A percentile compares a stretch with the other conserved stretches of the same genome.
Conservation (phyloP, 1,140 invertebrate genomes). For the Eupeodes corollae region DNA sequence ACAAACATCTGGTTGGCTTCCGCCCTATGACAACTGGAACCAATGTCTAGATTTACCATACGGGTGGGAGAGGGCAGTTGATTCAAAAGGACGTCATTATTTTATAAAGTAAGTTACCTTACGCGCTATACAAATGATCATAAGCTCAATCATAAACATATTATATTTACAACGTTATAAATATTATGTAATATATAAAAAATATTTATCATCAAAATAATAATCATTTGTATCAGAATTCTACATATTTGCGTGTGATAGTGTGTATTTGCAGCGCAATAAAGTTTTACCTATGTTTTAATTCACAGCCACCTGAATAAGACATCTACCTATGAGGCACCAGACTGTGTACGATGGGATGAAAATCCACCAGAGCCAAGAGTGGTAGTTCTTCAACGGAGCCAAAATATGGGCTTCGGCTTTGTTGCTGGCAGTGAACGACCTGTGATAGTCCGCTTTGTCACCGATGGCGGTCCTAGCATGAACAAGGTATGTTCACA, state of each 20-base stretch:
- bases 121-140: background rate
- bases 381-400: constrained; percentile 57
- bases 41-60: constrained; percentile 54
- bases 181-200: too few relatives aligned
- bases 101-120: constrained; percentile 82
- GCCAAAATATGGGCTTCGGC: constrained; percentile 72
- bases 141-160: too few relatives aligned
- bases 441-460: constrained; percentile 80
- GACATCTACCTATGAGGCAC: constrained; percentile 77
- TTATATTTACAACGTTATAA: too few relatives aligned
- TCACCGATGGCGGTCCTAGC: constrained; percentile 78
- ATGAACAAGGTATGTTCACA: constrained; percentile 52
- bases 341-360: constrained; percentile 45
- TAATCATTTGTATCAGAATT: too few relatives aligned
- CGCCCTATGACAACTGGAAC: constrained; percentile 68
- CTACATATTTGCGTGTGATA: too few relatives aligned
- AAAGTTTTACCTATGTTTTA: too few relatives aligned
- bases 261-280: too few relatives aligned
- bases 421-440: constrained; percentile 87
- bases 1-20: constrained; percentile 71
- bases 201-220: too few relatives aligned
- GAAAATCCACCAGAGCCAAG: constrained; percentile 61
- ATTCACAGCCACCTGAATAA: constrained; percentile 72
- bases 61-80: constrained; percentile 79
- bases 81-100: constrained; percentile 60